Evolutionary conservation across 2,888 invertebrate species (phyloP).

Genomic region (Nymphalis c-album): DNA sequence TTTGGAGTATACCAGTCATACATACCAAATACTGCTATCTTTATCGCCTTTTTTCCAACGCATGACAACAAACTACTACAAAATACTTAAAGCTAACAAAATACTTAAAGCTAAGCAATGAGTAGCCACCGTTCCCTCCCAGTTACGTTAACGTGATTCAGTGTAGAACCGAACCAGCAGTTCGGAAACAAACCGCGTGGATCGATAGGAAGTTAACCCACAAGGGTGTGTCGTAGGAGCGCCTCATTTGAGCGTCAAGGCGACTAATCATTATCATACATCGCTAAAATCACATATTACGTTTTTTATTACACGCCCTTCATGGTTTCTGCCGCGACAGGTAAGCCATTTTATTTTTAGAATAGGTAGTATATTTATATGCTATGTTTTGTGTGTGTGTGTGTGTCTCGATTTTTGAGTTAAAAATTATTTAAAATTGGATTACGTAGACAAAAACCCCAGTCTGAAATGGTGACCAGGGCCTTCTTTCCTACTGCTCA

Average conservation of each 20-base stretch:
- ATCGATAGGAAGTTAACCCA: conserved; percentile 24
- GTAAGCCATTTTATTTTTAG: too few relatives aligned
- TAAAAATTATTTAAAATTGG: too few relatives aligned
- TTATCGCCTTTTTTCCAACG: too few relatives aligned
- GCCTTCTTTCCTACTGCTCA: too few relatives aligned
- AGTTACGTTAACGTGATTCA: not conserved
- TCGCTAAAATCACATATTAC: conserved; percentile 2
- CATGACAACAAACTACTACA: not conserved
- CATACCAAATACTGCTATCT: too few relatives aligned
- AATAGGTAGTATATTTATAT: too few relatives aligned
- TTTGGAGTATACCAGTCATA: too few relatives aligned
- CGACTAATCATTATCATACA: conserved; percentile 6
- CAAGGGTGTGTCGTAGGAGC: conserved; percentile 27
- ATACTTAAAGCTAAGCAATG: not conserved
- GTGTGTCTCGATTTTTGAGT: too few relatives aligned
- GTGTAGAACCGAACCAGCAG: conserved; percentile 16
- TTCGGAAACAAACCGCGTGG: not conserved
- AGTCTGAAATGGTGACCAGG: too few relatives aligned
- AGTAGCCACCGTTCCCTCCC: not conserved
- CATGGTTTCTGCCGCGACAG: too few relatives aligned
- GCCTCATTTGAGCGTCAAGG: conserved; percentile 19
- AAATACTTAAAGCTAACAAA: not conserved
- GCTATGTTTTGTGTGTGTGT: too few relatives aligned
- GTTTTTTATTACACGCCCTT: not conserved
- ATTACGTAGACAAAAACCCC: too few relatives aligned